Conservation (phyloP, 2,888 invertebrate genomes). For the Andrena praecox region DNA sequence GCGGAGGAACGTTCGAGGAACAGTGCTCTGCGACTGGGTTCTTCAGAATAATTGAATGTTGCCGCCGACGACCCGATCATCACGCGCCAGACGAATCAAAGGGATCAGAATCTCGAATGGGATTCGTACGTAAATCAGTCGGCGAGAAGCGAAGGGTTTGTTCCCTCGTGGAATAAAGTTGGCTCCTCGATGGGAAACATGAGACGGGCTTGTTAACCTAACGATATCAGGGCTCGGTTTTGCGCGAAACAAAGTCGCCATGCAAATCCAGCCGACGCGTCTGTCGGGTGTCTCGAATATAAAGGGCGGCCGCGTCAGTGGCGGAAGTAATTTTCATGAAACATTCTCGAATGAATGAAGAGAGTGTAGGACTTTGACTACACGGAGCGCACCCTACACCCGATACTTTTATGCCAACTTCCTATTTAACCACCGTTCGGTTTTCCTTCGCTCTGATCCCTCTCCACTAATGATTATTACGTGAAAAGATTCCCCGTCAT, state of each 20-base stretch:
- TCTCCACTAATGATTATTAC: conserved; percentile 30
- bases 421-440: conserved; percentile 32
- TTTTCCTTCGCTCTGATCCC: conserved; percentile 25
- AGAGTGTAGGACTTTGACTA: conserved; percentile 55
- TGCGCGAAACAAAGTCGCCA: conserved; percentile 69
- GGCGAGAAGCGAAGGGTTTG: conserved; percentile 25
- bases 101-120: conserved; percentile 14
- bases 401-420: conserved; percentile 52
- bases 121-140: conserved; percentile 26
- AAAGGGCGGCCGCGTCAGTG: conserved; percentile 64
- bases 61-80: not conserved
- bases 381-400: conserved; percentile 38
- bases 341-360: conserved; percentile 71
- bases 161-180: conserved; percentile 32
- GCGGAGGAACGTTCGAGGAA: not conserved
- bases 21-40: not conserved
- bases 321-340: conserved; percentile 75
- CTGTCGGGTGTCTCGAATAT: conserved; percentile 58
- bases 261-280: conserved; percentile 67
- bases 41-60: conserved; percentile 25
- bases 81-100: conserved; percentile 19
- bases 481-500: not conserved
- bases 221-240: conserved; percentile 45
- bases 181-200: conserved; percentile 42
- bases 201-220: conserved; percentile 52